Evolutionary conservation across 2,888 invertebrate species (phyloP).

Genomic region (Xestia xanthographa): DNA sequence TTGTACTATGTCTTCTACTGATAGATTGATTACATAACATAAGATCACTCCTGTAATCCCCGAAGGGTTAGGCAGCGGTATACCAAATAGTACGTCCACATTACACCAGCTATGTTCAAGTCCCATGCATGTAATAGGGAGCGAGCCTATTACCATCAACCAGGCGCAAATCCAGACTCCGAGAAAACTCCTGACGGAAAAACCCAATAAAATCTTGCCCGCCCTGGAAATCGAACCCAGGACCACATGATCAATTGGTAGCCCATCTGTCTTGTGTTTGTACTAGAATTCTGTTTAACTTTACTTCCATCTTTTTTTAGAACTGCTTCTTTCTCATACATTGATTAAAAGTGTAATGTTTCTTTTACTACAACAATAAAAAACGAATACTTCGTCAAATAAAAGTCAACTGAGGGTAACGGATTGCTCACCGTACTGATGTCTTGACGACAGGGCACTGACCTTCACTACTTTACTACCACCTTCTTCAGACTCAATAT

Average conservation of each 20-base stretch:
- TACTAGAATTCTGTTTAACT: background rate
- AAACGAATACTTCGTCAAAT: conserved; percentile 32
- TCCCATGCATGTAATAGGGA: too few relatives aligned
- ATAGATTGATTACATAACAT: background rate
- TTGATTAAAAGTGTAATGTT: background rate
- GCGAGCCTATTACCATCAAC: too few relatives aligned
- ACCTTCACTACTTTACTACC: conserved; percentile 46
- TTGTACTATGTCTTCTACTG: conserved; percentile 7
- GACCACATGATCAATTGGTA: too few relatives aligned
- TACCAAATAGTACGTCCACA: too few relatives aligned
- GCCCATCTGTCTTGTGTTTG: background rate
- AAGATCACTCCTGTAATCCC: too few relatives aligned
- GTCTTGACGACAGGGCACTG: conserved; percentile 55
- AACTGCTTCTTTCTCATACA: too few relatives aligned
- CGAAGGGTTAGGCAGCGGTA: too few relatives aligned
- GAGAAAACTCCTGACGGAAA: too few relatives aligned
- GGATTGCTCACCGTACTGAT: conserved; percentile 44
- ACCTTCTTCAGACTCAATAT: conserved; percentile 52
- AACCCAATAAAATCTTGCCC: too few relatives aligned
- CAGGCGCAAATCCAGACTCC: too few relatives aligned
- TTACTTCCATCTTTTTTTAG: background rate
- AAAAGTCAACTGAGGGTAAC: conserved; percentile 56
- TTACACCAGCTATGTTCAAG: too few relatives aligned
- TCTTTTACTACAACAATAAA: background rate
- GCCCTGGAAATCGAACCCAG: too few relatives aligned